Evolutionary conservation across 1,140 invertebrate species (phyloP).

Genomic region (Drosophila oshimai): DNA sequence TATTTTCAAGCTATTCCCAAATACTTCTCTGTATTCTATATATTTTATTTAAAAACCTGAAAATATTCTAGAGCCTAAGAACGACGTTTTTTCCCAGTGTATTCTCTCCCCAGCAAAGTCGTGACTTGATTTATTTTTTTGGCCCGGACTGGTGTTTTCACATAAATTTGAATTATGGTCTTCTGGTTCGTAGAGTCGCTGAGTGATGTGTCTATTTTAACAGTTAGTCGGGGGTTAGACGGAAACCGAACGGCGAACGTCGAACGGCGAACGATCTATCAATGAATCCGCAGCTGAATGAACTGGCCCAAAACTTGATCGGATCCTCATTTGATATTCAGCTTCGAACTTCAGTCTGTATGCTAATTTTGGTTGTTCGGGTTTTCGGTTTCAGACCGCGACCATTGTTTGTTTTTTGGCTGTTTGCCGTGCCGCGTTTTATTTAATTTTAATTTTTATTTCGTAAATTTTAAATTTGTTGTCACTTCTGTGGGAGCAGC

Average conservation of each 20-base stretch:
- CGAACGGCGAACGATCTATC: constrained; percentile 54
- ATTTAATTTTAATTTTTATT: constrained; percentile 81
- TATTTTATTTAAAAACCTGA: no score
- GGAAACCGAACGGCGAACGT: not conserved
- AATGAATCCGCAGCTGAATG: constrained; percentile 71
- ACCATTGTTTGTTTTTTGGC: constrained; percentile 34
- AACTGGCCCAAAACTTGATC: constrained; percentile 50
- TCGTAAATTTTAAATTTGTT: constrained; percentile 80
- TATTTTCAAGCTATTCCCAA: no score
- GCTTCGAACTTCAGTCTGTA: constrained; percentile 57
- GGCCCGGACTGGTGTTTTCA: constrained; percentile 47
- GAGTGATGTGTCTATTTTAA: constrained; percentile 48
- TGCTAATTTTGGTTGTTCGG: constrained; percentile 57
- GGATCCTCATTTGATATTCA: constrained; percentile 66
- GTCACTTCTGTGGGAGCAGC: constrained; percentile 76
- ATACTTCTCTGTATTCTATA: no score
- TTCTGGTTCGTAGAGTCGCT: constrained; percentile 29
- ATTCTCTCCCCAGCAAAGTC: constrained; percentile 5
- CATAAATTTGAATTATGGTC: constrained; percentile 50
- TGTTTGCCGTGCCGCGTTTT: constrained; percentile 52
- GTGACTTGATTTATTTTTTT: constrained; percentile 48
- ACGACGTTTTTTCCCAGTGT: constrained; percentile 11
- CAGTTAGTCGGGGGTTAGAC: constrained; percentile 33
- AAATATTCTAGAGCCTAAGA: no score
- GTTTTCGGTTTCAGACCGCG: constrained; percentile 27